Evolutionary conservation across 2,797 vertebrate species (phyloP).

Genomic region (Pempheris klunzingeri): DNA sequence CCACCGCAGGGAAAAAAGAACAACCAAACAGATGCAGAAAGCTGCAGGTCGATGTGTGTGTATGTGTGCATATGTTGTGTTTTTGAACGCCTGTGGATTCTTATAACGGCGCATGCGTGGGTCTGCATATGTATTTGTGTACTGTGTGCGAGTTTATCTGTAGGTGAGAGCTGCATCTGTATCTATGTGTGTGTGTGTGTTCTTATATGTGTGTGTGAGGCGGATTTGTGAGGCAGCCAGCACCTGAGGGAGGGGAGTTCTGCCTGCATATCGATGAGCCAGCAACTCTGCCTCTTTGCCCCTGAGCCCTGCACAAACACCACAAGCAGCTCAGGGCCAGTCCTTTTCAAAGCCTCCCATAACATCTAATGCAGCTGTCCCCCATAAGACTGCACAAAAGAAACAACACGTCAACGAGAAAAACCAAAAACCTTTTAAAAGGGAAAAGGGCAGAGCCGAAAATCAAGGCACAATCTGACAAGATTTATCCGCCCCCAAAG

Average conservation of each 20-base stretch:
- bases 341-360: conserved; percentile 62
- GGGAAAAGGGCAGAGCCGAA: not conserved
- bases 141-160: conserved; percentile 58
- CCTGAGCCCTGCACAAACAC: conserved; percentile 76
- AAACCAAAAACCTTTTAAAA: conserved; percentile 23
- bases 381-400: conserved; percentile 40
- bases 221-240: conserved; percentile 77
- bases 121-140: conserved; percentile 60
- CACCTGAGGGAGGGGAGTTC: conserved; percentile 82
- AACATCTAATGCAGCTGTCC: conserved; percentile 61
- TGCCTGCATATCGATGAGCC: conserved; percentile 85
- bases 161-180: conserved; percentile 43
- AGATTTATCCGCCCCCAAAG: conserved; percentile 3
- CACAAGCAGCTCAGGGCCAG: conserved; percentile 72
- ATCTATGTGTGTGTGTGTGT: conserved; percentile 35
- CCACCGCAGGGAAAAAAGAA: conserved; percentile 66
- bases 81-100: conserved; percentile 69
- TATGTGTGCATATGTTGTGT: conserved; percentile 45
- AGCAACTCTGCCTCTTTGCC: conserved; percentile 78
- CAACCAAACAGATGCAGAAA: conserved; percentile 80
- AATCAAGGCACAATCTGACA: conserved; percentile 12
- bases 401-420: conserved; percentile 45
- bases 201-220: conserved; percentile 41
- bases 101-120: conserved; percentile 51
- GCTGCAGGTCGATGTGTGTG: conserved; percentile 72